phyloP scores from a whole-genome alignment of 2,888 invertebrate genomes.

The Patella caerulea region DNA sequence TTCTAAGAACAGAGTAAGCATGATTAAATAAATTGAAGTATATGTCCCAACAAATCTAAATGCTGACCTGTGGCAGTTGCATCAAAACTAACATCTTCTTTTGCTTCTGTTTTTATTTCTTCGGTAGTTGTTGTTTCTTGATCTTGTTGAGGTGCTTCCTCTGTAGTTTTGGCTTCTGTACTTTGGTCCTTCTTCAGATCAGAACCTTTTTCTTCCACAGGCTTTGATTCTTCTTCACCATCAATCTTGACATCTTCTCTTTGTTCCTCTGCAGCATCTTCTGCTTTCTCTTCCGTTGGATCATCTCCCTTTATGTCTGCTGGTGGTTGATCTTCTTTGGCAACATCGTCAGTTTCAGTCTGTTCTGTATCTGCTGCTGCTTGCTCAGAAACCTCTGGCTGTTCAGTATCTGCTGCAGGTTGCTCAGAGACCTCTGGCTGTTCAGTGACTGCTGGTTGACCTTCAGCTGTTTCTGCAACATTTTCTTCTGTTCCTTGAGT shows the following conservation, averaged over 20 bases:
- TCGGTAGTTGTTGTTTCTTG: conserved; percentile 17
- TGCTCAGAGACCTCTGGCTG: background rate
- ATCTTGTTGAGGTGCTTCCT: conserved; percentile 25
- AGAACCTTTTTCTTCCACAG: conserved; percentile 25
- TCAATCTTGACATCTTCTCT: conserved; percentile 22
- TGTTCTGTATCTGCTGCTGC: background rate
- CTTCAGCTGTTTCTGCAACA: conserved; percentile 14
- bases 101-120: conserved; percentile 26
- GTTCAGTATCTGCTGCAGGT: background rate
- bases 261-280: conserved; percentile 29
- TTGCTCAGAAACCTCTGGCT: background rate
- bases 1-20: too few relatives aligned
- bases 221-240: conserved; percentile 19
- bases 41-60: too few relatives aligned
- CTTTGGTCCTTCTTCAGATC: conserved; percentile 15
- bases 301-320: conserved; percentile 15
- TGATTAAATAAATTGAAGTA: too few relatives aligned
- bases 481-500: conserved; percentile 4
- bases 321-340: conserved; percentile 3
- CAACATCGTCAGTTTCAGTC: conserved; percentile 11
- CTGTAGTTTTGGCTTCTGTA: conserved; percentile 25
- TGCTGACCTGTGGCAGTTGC: conserved; percentile 23
- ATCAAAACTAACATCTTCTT: conserved; percentile 30
- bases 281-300: background rate
- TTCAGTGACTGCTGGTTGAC: background rate